Evolutionary conservation across 2,888 invertebrate species (phyloP).

Genomic region (Dynastes tityus): DNA sequence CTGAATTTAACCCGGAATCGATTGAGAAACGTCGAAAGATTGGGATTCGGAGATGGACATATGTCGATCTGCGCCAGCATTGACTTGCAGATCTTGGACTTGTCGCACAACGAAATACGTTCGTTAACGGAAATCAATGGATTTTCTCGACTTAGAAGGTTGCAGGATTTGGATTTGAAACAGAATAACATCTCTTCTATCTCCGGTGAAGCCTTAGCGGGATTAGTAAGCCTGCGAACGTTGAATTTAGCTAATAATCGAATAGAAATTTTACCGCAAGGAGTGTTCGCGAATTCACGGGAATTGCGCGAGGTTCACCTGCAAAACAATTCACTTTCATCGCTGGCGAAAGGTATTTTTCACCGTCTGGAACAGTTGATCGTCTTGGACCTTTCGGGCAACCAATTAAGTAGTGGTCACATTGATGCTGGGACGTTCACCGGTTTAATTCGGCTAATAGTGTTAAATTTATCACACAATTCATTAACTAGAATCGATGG

Average conservation of each 20-base stretch:
- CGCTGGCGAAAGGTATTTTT: constrained; percentile 87
- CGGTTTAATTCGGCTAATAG: constrained; percentile 87
- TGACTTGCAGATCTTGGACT: constrained; percentile 84
- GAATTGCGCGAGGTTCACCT: constrained; percentile 88
- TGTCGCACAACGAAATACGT: constrained; percentile 86
- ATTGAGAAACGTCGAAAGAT: constrained; percentile 82
- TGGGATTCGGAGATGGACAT: constrained; percentile 76
- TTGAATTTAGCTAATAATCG: constrained; percentile 91
- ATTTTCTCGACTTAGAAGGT: constrained; percentile 81
- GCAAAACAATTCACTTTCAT: constrained; percentile 88
- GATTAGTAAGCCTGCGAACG: constrained; percentile 84
- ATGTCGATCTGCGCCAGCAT: constrained; percentile 77
- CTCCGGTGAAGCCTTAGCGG: constrained; percentile 84
- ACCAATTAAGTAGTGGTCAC: constrained; percentile 88
- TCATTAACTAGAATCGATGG: constrained; percentile 88
- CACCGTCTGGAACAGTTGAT: constrained; percentile 88
- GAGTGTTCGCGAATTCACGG: constrained; percentile 85
- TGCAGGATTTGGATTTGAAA: constrained; percentile 86
- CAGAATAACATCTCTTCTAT: constrained; percentile 88
- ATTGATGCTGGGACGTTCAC: constrained; percentile 89
- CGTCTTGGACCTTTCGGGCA: constrained; percentile 87
- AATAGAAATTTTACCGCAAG: constrained; percentile 85
- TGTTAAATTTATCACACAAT: constrained; percentile 89
- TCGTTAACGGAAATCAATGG: constrained; percentile 81
- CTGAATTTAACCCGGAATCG: constrained; percentile 90